Percentiles rank a stretch among this genome's conserved stretches.
Evolutionary conservation across 2,113 vertebrate species (phyloP).

Genomic region (Melanostigma gelatinosum): DNA sequence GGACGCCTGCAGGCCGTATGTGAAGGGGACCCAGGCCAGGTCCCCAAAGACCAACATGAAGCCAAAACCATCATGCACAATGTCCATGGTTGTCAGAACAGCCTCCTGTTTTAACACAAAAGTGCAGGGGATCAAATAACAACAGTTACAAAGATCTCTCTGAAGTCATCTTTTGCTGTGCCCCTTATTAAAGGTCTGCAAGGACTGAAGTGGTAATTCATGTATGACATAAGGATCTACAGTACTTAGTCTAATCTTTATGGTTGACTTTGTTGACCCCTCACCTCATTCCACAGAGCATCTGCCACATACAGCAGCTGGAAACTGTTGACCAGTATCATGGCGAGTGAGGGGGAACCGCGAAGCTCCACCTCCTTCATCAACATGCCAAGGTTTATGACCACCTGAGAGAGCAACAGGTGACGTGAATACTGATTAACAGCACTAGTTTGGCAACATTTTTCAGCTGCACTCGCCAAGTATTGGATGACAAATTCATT

Average conservation of each 20-base stretch:
- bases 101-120: conserved; percentile 82
- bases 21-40: conserved; percentile 91
- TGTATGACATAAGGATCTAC: neutral
- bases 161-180: neutral
- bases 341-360: conserved; percentile 87
- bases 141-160: neutral
- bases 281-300: conserved; percentile 90
- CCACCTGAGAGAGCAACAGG: conserved; percentile 75
- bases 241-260: neutral
- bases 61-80: conserved; percentile 91
- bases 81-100: conserved; percentile 92
- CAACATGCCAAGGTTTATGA: conserved; percentile 90
- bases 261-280: neutral
- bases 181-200: neutral
- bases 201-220: neutral
- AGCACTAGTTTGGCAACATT: neutral
- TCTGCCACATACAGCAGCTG: conserved; percentile 90
- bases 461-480: neutral
- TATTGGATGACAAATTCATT: neutral
- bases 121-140: neutral
- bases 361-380: conserved; percentile 87
- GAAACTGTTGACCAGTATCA: conserved; percentile 90
- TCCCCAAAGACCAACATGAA: conserved; percentile 94
- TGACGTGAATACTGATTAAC: neutral
- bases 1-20: conserved; percentile 89